Evolutionary conservation across 2,113 vertebrate species (phyloP).

Genomic region (Solenodon paradoxus): DNA sequence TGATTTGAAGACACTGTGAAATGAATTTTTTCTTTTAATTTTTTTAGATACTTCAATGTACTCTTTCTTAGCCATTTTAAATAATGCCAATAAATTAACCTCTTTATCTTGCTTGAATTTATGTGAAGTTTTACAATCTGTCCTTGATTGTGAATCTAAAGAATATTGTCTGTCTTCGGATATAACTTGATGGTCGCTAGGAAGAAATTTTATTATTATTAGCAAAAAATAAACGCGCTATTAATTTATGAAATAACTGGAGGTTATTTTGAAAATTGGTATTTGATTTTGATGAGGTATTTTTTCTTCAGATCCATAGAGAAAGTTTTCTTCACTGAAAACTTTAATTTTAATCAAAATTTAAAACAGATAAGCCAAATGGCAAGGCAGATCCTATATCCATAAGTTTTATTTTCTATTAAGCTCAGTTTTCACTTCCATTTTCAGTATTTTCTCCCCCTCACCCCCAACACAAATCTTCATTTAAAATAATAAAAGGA

Average conservation of each 20-base stretch:
- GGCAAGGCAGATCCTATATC: not conserved
- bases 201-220: not conserved
- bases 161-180: not conserved
- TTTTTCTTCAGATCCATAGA: not conserved
- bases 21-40: slow-evolving; percentile 57
- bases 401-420: not conserved
- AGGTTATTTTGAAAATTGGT: slow-evolving; percentile 31
- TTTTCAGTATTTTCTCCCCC: not conserved
- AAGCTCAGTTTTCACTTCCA: not conserved
- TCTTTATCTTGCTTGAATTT: slow-evolving; percentile 40
- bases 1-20: slow-evolving; percentile 54
- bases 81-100: slow-evolving; percentile 23
- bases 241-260: not conserved
- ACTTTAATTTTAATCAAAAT: slow-evolving; percentile 25
- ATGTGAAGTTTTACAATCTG: not conserved
- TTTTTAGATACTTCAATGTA: slow-evolving; percentile 48
- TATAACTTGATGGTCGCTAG: not conserved
- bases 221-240: not conserved
- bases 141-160: slow-evolving; percentile 4
- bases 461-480: not conserved
- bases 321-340: not conserved
- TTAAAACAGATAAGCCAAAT: not conserved
- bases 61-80: slow-evolving; percentile 27
- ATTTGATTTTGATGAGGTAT: not conserved
- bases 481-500: not conserved